Evolutionary conservation across 2,113 vertebrate species (phyloP).

Genomic region (Nothocercus nigrocapillus): DNA sequence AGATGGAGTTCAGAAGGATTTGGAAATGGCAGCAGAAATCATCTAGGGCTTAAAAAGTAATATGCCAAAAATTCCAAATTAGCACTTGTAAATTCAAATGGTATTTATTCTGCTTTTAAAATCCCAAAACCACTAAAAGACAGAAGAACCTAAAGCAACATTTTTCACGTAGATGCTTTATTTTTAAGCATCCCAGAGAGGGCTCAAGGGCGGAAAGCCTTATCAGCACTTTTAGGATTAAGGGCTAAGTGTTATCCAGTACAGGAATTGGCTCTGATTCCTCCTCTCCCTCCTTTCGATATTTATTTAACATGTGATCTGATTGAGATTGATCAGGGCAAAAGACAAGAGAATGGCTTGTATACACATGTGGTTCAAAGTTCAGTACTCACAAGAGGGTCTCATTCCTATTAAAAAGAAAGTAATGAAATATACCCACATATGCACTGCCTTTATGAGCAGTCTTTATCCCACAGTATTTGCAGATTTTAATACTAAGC

Average conservation of each 20-base stretch:
- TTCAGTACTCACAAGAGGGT: not conserved
- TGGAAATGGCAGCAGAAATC: constrained; percentile 3
- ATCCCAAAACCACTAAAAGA: not conserved
- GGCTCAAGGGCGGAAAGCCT: constrained; percentile 37
- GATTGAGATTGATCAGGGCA: constrained; percentile 37
- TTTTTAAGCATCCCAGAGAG: constrained; percentile 23
- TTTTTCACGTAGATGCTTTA: constrained; percentile 41
- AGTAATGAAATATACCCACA: not conserved
- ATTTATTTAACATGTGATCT: not conserved
- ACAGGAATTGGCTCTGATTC: constrained; percentile 23
- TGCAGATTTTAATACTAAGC: not conserved
- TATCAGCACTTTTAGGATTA: constrained; percentile 69
- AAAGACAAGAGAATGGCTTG: not conserved
- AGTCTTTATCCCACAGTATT: not conserved
- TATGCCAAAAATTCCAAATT: not conserved
- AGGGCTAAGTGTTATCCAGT: constrained; percentile 48
- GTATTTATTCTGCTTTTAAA: constrained; percentile 33
- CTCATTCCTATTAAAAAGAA: not conserved
- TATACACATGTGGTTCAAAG: not conserved
- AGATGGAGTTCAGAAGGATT: constrained; percentile 18
- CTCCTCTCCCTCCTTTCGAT: not conserved
- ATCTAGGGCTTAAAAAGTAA: not conserved
- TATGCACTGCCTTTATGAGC: not conserved
- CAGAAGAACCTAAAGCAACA: not conserved
- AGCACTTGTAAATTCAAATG: constrained; percentile 41